Conservation (phyloP, 2,113 vertebrate species). For the Chaetura pelagica region DNA sequence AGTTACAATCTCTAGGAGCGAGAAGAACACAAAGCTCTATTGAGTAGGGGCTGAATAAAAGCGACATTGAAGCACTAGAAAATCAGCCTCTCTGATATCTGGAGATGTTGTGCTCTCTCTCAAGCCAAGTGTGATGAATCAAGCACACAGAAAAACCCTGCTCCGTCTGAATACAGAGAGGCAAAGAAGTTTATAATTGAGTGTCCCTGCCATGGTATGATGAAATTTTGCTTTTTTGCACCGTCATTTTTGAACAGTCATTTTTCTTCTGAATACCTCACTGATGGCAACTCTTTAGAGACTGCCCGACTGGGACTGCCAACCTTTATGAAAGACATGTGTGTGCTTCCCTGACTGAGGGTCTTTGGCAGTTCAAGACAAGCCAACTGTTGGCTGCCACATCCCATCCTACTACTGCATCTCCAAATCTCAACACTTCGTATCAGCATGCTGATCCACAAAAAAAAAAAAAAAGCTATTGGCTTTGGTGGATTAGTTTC, state of each 20-base stretch:
- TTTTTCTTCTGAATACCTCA: slow-evolving; percentile 56
- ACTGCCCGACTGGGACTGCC: slow-evolving; percentile 12
- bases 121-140: slow-evolving; percentile 67
- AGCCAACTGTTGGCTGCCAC: slow-evolving; percentile 51
- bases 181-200: slow-evolving; percentile 58
- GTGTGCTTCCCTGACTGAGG: slow-evolving; percentile 56
- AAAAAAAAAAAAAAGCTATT: too few species aligned
- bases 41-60: slow-evolving; percentile 51
- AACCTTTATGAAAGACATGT: slow-evolving; percentile 36
- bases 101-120: slow-evolving; percentile 63
- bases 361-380: slow-evolving; percentile 42
- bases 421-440: slow-evolving; percentile 16
- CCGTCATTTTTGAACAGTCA: slow-evolving; percentile 60
- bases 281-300: slow-evolving; percentile 58
- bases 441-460: background rate
- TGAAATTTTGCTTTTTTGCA: slow-evolving; percentile 62
- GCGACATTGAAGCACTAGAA: slow-evolving; percentile 57
- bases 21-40: slow-evolving; percentile 52
- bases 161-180: slow-evolving; percentile 59
- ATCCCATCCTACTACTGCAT: background rate
- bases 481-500: fast-evolving
- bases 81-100: slow-evolving; percentile 55
- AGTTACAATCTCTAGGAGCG: background rate
- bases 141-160: slow-evolving; percentile 29
- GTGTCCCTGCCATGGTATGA: background rate